These are phyloP conservation scores for Malacosoma neustria DNA, from an alignment of 2,888 invertebrate species.

Conservation along the genomic window DNA sequence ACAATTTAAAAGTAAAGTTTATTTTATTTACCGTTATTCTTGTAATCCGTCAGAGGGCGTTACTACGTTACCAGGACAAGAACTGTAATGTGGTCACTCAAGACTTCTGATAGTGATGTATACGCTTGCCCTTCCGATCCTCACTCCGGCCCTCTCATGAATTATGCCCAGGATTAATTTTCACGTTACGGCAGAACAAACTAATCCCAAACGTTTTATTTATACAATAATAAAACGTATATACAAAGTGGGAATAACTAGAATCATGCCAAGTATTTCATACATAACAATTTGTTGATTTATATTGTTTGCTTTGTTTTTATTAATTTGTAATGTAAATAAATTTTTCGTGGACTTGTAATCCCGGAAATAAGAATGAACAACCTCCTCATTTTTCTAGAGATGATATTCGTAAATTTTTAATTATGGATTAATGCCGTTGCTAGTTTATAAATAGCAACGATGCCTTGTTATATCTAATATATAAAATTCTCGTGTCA, in stretches of 20 bases:
- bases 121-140: slow-evolving; percentile 19
- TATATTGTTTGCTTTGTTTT: neutral
- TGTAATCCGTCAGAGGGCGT: neutral
- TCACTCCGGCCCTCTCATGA: slow-evolving; percentile 22
- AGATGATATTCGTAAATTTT: no score
- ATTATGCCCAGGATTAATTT: slow-evolving; percentile 34
- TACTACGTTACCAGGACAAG: neutral
- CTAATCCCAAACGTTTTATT: slow-evolving; percentile 16
- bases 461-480: no score
- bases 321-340: no score
- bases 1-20: no score
- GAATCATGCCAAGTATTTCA: neutral
- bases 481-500: no score
- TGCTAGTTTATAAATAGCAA: no score
- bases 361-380: no score
- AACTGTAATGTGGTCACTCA: slow-evolving; percentile 14
- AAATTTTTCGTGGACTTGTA: no score
- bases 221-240: slow-evolving; percentile 8
- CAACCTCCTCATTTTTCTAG: no score
- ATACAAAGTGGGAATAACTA: slow-evolving; percentile 15
- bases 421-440: no score
- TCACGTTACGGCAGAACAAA: slow-evolving; percentile 21
- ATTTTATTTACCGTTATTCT: no score
- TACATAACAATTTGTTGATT: neutral
- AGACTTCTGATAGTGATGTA: slow-evolving; percentile 31